Percentiles rank a stretch among this genome's conserved stretches.
phyloP scores from a whole-genome alignment of 2,797 vertebrate genomes.

The Oreonectes daqikongensis region DNA sequence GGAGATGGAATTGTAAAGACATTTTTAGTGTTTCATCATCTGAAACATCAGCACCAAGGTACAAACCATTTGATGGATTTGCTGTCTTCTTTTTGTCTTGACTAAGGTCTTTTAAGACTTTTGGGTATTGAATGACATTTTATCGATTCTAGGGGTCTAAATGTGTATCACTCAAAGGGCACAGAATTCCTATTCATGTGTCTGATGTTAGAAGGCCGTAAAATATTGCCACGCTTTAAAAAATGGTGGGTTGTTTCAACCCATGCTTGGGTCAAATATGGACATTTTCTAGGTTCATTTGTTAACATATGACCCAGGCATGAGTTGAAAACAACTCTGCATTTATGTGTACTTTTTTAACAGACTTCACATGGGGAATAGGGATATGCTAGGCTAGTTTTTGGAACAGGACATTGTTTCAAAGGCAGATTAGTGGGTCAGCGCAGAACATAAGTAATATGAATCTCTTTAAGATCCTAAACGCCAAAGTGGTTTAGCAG shows the following conservation, averaged over 20 bases:
- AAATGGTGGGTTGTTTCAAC: no score
- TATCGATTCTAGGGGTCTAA: neutral
- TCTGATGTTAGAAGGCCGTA: neutral
- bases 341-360: no score
- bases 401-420: neutral
- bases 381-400: neutral
- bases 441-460: conserved; percentile 11
- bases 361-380: neutral
- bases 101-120: neutral
- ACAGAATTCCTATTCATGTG: neutral
- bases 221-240: neutral
- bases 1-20: neutral
- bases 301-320: no score
- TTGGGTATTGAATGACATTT: neutral
- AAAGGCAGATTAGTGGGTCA: conserved; percentile 8
- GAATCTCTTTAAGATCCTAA: conserved; percentile 28
- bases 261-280: no score
- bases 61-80: neutral
- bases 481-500: conserved; percentile 39
- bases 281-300: no score
- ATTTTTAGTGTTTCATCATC: neutral
- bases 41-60: neutral
- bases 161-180: neutral
- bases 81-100: neutral
- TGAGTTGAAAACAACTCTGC: no score